Conservation (phyloP, 1,140 invertebrate species). For the Drosophila insularis region DNA sequence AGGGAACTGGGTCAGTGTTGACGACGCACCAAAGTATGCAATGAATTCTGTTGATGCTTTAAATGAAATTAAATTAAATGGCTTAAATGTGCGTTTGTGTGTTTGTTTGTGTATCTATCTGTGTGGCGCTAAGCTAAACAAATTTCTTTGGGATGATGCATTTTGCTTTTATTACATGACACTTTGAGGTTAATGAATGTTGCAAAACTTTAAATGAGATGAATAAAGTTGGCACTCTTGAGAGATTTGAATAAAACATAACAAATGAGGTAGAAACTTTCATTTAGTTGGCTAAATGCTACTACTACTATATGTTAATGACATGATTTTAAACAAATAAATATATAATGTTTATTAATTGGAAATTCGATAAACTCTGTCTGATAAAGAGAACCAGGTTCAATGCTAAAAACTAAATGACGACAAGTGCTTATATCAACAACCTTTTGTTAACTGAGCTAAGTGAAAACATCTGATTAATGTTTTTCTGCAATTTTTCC, state of each 20-base stretch:
- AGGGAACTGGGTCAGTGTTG: constrained; percentile 49
- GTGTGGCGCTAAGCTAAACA: constrained; percentile 18
- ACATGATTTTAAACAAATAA: too few relatives aligned
- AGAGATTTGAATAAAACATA: not conserved
- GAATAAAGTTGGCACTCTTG: not conserved
- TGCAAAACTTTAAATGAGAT: constrained; percentile 2
- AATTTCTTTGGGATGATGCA: constrained; percentile 44
- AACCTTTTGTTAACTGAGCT: too few relatives aligned
- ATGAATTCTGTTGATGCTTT: constrained; percentile 60
- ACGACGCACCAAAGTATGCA: constrained; percentile 69
- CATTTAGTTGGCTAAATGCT: not conserved
- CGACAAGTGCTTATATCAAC: too few relatives aligned
- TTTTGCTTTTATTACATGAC: constrained; percentile 45
- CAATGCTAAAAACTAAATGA: too few relatives aligned
- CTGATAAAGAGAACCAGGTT: too few relatives aligned
- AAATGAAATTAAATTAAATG: constrained; percentile 61
- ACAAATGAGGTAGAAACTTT: not conserved
- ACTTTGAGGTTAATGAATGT: constrained; percentile 37
- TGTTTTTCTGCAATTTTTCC: too few relatives aligned
- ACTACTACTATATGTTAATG: too few relatives aligned
- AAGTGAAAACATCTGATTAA: too few relatives aligned
- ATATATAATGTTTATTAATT: too few relatives aligned
- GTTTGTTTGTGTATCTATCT: not conserved
- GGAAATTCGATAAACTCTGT: too few relatives aligned
- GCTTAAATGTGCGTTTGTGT: constrained; percentile 33